A percentile compares a stretch with the other conserved stretches of the same genome.
Evolutionary conservation across 2,113 vertebrate genomes (phyloP).

Genomic region (Rhea pennata): DNA sequence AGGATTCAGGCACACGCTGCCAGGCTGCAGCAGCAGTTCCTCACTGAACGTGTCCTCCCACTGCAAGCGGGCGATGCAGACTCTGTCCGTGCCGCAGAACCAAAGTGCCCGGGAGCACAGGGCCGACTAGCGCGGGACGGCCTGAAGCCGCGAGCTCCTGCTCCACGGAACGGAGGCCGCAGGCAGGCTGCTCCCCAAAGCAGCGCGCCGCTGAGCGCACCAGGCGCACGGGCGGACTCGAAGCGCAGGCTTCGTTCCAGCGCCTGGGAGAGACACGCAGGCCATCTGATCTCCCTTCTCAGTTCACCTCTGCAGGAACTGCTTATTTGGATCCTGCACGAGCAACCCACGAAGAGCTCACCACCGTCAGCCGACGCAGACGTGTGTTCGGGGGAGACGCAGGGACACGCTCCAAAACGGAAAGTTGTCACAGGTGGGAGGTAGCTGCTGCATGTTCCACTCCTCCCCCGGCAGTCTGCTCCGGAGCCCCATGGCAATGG

Average conservation of each 20-base stretch:
- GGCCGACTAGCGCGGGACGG: not conserved
- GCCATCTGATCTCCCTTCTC: not conserved
- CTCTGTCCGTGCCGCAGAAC: not conserved
- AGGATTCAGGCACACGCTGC: not conserved
- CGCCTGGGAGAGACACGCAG: not conserved
- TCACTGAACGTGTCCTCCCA: not conserved
- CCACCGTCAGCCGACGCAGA: not conserved
- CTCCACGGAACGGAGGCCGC: not conserved
- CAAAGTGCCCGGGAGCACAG: not conserved
- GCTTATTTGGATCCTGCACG: rapidly evolving
- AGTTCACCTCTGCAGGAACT: not conserved
- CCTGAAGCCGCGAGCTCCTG: too few species aligned
- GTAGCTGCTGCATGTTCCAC: too few species aligned
- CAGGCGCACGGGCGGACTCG: not conserved
- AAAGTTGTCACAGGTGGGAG: too few species aligned
- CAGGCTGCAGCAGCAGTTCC: not conserved
- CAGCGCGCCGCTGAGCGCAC: not conserved
- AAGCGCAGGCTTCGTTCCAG: rapidly evolving
- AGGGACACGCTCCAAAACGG: too few species aligned
- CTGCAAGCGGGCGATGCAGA: not conserved
- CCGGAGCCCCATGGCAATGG: too few species aligned
- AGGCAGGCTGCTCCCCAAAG: not conserved
- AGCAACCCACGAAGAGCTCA: rapidly evolving
- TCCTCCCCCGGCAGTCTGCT: too few species aligned
- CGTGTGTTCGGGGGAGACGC: too few species aligned